phyloP scores from a whole-genome alignment of 2,113 vertebrate species.

The Sylvietta virens region DNA sequence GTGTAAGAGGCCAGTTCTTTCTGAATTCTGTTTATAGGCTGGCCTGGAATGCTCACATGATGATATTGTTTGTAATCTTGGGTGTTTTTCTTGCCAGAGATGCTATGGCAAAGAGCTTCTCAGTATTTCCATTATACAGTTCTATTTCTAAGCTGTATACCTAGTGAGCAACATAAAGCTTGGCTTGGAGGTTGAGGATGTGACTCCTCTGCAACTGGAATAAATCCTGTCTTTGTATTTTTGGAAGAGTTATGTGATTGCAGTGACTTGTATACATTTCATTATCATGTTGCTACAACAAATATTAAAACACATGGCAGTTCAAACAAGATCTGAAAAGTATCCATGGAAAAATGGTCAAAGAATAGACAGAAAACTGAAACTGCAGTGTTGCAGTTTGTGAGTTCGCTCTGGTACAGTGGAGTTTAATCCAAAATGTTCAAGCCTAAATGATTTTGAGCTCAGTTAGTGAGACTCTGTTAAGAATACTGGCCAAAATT shows the following conservation, averaged over 20 bases:
- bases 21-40: slow-evolving; percentile 39
- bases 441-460: background rate
- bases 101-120: slow-evolving; percentile 26
- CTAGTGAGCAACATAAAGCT: background rate
- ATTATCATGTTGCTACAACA: slow-evolving; percentile 35
- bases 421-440: background rate
- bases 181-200: background rate
- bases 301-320: background rate
- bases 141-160: background rate
- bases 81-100: slow-evolving; percentile 27
- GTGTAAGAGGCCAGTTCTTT: slow-evolving; percentile 16
- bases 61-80: slow-evolving; percentile 38
- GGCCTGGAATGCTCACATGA: slow-evolving; percentile 25
- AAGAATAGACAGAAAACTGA: background rate
- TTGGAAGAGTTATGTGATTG: background rate
- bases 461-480: background rate
- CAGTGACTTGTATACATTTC: background rate
- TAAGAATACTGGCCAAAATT: background rate
- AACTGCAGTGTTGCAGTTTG: background rate
- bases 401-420: background rate
- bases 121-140: slow-evolving; percentile 10
- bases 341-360: background rate
- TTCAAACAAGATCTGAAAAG: background rate
- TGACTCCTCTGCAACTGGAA: background rate
- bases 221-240: background rate